A percentile compares a stretch with the other conserved stretches of the same genome.
These are phyloP conservation scores for Ischnura elegans DNA, from an alignment of 2,888 invertebrate species.

Conservation along the genomic window DNA sequence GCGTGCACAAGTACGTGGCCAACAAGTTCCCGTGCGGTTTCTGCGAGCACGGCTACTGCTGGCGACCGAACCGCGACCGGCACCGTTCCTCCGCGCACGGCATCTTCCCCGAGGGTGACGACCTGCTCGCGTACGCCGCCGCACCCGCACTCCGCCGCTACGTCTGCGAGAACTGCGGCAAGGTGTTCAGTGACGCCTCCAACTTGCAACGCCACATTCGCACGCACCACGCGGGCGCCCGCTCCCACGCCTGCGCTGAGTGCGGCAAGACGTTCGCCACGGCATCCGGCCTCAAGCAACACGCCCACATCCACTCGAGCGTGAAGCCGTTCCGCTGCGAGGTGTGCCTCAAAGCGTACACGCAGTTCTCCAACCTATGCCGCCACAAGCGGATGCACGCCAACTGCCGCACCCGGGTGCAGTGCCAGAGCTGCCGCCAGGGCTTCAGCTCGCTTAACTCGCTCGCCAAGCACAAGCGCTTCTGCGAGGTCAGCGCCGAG, in stretches of 20 bases:
- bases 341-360: slow-evolving; percentile 98
- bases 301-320: slow-evolving; percentile 99
- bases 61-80: slow-evolving; percentile 88
- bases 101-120: not conserved
- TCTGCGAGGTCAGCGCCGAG: slow-evolving; percentile 87
- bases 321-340: slow-evolving; percentile 98
- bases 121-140: not conserved
- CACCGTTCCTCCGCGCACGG: slow-evolving; percentile 91
- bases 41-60: slow-evolving; percentile 90
- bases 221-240: slow-evolving; percentile 95
- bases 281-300: slow-evolving; percentile 98
- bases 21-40: slow-evolving; percentile 91
- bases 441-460: slow-evolving; percentile 95
- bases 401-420: slow-evolving; percentile 95
- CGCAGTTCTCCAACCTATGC: slow-evolving; percentile 99
- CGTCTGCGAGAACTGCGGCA: slow-evolving; percentile 95
- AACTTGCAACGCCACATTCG: slow-evolving; percentile 98
- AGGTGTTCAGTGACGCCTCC: slow-evolving; percentile 97
- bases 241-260: slow-evolving; percentile 98
- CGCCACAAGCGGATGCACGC: slow-evolving; percentile 99
- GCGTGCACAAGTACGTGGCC: slow-evolving; percentile 88
- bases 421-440: slow-evolving; percentile 96
- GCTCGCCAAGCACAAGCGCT: slow-evolving; percentile 96
- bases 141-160: slow-evolving; percentile 86
- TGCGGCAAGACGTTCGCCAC: slow-evolving; percentile 99